Conservation (phyloP, 2,113 vertebrate genomes). For the Bufo bufo region DNA sequence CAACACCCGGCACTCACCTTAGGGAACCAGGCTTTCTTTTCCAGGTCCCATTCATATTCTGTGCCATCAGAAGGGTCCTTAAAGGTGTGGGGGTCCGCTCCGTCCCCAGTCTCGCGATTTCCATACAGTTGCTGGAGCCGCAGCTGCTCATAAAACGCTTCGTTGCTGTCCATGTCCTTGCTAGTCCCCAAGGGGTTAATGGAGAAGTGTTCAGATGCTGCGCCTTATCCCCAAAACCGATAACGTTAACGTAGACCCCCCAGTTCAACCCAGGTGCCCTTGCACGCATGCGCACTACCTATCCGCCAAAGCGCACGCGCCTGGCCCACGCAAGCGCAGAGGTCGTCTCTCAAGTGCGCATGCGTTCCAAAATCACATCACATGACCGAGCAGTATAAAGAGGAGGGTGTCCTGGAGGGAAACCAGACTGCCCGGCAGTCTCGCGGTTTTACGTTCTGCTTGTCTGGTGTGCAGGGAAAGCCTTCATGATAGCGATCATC, state of each 20-base stretch:
- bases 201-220: background rate
- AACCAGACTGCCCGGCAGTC: no score
- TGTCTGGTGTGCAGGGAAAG: no score
- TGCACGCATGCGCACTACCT: background rate
- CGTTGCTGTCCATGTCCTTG: constrained; percentile 71
- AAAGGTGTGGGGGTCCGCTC: constrained; percentile 75
- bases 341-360: background rate
- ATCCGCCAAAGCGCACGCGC: background rate
- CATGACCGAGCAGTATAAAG: background rate
- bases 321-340: background rate
- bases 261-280: no score
- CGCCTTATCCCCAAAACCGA: no score
- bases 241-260: no score
- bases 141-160: constrained; percentile 89
- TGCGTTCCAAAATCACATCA: background rate
- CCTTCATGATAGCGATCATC: no score
- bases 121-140: constrained; percentile 85
- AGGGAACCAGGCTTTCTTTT: constrained; percentile 95
- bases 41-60: constrained; percentile 90
- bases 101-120: constrained; percentile 62
- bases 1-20: constrained; percentile 74
- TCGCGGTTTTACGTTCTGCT: no score
- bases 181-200: constrained; percentile 66
- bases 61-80: constrained; percentile 84
- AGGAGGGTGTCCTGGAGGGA: no score